A percentile compares a stretch with the other conserved stretches of the same genome.
These are phyloP conservation scores for Bicyclus anynana DNA, from an alignment of 1,140 invertebrate species.

Conservation along the genomic window DNA sequence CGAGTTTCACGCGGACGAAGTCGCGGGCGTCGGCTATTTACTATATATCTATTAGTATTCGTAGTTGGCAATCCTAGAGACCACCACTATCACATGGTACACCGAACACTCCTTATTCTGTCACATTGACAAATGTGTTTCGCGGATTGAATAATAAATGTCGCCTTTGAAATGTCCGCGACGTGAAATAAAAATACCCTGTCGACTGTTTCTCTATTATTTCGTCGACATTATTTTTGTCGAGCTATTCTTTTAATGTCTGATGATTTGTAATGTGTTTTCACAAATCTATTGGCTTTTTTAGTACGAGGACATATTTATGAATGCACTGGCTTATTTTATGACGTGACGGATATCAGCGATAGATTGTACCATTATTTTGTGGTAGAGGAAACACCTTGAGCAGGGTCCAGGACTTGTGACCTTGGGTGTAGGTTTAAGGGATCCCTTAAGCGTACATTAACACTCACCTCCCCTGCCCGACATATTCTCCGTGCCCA, in stretches of 20 bases:
- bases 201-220: neutral
- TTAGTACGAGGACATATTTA: neutral
- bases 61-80: slow-evolving; percentile 18
- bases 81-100: slow-evolving; percentile 37
- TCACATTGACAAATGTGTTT: slow-evolving; percentile 47
- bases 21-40: too few relatives aligned
- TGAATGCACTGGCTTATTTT: too few relatives aligned
- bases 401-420: too few relatives aligned
- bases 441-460: too few relatives aligned
- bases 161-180: slow-evolving; percentile 35
- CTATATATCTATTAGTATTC: neutral
- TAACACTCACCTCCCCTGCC: too few relatives aligned
- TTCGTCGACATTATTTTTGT: slow-evolving; percentile 5
- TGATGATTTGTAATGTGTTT: neutral
- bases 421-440: too few relatives aligned
- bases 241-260: neutral
- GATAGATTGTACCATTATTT: too few relatives aligned
- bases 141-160: slow-evolving; percentile 56
- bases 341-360: too few relatives aligned
- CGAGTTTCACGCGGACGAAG: too few relatives aligned
- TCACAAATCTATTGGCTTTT: neutral
- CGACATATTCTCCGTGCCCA: too few relatives aligned
- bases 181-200: slow-evolving; percentile 37
- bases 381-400: too few relatives aligned
- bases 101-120: slow-evolving; percentile 44